Conservation (phyloP, 2,888 invertebrate species). For the Beris morrisii region DNA sequence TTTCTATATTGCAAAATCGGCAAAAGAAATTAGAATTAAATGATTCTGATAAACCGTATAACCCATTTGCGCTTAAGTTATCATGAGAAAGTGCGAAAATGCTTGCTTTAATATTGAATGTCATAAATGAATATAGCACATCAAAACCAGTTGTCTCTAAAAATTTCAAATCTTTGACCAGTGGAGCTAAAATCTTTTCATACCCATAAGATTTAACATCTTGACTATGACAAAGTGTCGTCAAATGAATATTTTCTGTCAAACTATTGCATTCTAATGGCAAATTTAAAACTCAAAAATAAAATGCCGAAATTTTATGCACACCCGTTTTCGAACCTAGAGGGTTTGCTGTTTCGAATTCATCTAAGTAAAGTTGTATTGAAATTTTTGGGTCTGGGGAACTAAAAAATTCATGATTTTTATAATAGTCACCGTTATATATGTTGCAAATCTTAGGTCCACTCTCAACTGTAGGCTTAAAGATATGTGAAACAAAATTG, state of each 20-base stretch:
- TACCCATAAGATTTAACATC: conserved; percentile 34
- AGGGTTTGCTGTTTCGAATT: conserved; percentile 41
- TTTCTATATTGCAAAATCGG: too few species aligned
- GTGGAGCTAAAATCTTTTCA: conserved; percentile 34
- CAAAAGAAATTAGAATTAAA: too few species aligned
- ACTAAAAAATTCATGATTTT: conserved; percentile 14
- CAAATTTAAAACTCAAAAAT: conserved; percentile 39
- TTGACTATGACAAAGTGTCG: conserved; percentile 34
- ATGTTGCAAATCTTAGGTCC: neutral
- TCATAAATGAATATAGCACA: neutral
- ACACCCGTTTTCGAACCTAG: conserved; percentile 39
- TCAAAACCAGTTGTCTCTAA: conserved; percentile 37
- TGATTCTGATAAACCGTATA: too few species aligned
- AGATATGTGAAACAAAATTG: too few species aligned
- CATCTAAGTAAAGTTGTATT: conserved; percentile 40
- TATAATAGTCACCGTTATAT: conserved; percentile 5
- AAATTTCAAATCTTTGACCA: conserved; percentile 36
- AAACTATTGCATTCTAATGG: conserved; percentile 29
- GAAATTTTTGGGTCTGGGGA: conserved; percentile 21
- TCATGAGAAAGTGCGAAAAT: neutral
- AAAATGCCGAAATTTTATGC: conserved; percentile 41
- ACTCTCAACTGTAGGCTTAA: too few species aligned
- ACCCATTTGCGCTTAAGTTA: conserved; percentile 2
- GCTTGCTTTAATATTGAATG: neutral
- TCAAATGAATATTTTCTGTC: conserved; percentile 36